These are phyloP conservation scores for Sialis fuliginosa DNA, from an alignment of 2,888 invertebrate species.

Conservation along the genomic window DNA sequence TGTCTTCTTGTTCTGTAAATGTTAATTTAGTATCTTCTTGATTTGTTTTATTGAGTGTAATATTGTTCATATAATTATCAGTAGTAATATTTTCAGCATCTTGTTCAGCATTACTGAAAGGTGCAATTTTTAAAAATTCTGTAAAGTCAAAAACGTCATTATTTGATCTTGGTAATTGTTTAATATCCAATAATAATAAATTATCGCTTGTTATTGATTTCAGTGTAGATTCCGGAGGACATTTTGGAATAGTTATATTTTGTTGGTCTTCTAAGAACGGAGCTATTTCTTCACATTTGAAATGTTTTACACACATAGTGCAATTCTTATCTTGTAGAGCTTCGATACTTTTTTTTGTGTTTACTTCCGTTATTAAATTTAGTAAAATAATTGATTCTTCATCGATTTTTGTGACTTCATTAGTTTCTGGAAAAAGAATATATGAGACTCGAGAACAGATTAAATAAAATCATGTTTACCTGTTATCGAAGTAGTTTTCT, in stretches of 20 bases:
- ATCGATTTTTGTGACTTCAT: too few species aligned
- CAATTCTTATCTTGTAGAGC: constrained; percentile 17
- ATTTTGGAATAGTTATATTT: neutral
- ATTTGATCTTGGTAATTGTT: neutral
- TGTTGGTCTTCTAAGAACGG: constrained; percentile 11
- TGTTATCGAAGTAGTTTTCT: too few species aligned
- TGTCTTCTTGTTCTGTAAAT: constrained; percentile 2
- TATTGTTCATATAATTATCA: neutral
- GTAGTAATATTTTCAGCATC: too few species aligned
- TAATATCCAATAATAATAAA: neutral
- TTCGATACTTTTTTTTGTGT: constrained; percentile 7
- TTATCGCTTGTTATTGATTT: constrained; percentile 1
- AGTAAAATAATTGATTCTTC: neutral
- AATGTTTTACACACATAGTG: constrained; percentile 27
- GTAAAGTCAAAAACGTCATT: constrained; percentile 6
- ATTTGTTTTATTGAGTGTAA: neutral
- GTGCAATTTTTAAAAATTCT: too few species aligned
- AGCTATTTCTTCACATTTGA: constrained; percentile 20
- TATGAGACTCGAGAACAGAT: too few species aligned
- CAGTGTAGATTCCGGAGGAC: neutral
- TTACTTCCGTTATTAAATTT: constrained; percentile 30
- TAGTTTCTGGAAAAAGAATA: too few species aligned
- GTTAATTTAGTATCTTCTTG: neutral
- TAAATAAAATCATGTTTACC: too few species aligned
- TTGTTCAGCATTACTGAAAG: too few species aligned